These are phyloP conservation scores for Phalanger gymnotis DNA, from an alignment of 2,797 vertebrate species.

Conservation along the genomic window DNA sequence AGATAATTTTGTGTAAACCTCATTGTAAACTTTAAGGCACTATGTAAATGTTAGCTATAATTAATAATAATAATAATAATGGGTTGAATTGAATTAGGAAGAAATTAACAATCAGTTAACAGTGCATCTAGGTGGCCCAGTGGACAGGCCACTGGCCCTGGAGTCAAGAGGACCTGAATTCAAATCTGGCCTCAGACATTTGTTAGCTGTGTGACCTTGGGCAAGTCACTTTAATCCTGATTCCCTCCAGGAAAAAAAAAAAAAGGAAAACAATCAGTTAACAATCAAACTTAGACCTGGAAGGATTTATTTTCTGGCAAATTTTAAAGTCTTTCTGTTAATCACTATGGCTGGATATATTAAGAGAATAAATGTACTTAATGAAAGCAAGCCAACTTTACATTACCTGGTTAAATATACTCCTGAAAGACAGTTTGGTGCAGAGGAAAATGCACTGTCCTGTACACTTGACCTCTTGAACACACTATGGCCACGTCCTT, in stretches of 20 bases:
- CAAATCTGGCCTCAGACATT: background rate
- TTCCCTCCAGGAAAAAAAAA: background rate
- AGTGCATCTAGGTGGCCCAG: background rate
- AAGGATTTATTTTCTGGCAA: slow-evolving; percentile 15
- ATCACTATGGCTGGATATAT: background rate
- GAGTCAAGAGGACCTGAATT: background rate
- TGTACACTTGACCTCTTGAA: background rate
- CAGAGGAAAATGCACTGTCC: background rate
- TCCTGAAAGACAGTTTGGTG: background rate
- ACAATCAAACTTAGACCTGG: background rate
- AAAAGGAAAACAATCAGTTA: background rate
- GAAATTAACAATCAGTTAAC: background rate
- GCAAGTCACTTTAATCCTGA: background rate
- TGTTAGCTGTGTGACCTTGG: background rate
- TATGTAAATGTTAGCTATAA: background rate
- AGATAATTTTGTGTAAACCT: background rate
- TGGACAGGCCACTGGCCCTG: background rate
- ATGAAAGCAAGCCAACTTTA: background rate
- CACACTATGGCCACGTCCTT: background rate
- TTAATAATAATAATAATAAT: background rate
- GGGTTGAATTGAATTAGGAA: background rate
- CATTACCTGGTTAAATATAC: background rate
- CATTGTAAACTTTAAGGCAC: background rate
- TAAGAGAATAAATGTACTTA: slow-evolving; percentile 3
- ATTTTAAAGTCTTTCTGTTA: background rate